A percentile compares a stretch with the other conserved stretches of the same genome.
Evolutionary conservation across 2,113 vertebrate species (phyloP).

Genomic region (Bagarius yarrelli): DNA sequence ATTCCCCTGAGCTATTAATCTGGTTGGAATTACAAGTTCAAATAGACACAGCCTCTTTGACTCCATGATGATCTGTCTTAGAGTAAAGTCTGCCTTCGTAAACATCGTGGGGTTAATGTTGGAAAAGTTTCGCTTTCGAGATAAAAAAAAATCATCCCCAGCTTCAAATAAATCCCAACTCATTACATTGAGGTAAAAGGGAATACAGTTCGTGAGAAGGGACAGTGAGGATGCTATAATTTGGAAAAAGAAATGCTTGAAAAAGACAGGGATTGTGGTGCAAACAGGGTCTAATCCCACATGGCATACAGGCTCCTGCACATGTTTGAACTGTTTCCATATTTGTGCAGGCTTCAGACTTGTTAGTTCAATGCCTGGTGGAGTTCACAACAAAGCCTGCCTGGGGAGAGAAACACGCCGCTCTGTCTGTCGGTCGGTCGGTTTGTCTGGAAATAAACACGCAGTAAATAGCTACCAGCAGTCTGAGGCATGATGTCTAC

Average conservation of each 20-base stretch:
- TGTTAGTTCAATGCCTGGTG: conserved; percentile 17
- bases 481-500: conserved; percentile 27
- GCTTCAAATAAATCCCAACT: neutral
- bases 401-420: conserved; percentile 47
- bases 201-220: conserved; percentile 19
- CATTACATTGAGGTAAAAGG: neutral
- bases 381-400: conserved; percentile 61
- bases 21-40: conserved; percentile 64
- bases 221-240: neutral
- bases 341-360: conserved; percentile 27
- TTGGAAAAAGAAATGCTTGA: conserved; percentile 18
- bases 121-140: conserved; percentile 3
- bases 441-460: conserved; percentile 32
- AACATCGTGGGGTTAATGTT: neutral
- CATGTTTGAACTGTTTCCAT: conserved; percentile 41
- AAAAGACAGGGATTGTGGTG: neutral
- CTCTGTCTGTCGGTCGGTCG: neutral
- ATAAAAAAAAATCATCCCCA: neutral
- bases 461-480: conserved; percentile 46
- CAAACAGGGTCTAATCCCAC: conserved; percentile 28
- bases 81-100: neutral
- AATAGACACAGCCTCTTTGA: conserved; percentile 62
- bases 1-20: conserved; percentile 67
- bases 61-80: conserved; percentile 56
- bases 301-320: conserved; percentile 23